These are phyloP conservation scores for Brachyalestes nurse DNA, from an alignment of 2,797 vertebrate genomes.

Conservation along the genomic window DNA sequence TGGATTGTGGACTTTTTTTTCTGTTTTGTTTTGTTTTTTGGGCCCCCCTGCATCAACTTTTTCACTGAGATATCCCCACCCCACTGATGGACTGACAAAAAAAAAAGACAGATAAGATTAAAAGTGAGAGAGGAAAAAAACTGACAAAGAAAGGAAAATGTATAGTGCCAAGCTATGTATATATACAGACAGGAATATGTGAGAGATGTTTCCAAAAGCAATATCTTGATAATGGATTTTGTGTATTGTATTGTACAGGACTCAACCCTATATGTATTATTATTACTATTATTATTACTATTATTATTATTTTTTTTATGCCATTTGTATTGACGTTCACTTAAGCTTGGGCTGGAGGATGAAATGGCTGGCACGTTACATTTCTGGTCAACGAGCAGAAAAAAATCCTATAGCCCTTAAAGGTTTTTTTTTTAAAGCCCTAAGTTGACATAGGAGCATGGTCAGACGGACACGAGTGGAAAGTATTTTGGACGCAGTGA, in stretches of 20 bases:
- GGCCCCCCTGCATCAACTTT: slow-evolving; percentile 64
- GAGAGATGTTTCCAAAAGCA: slow-evolving; percentile 85
- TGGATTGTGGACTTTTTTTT: slow-evolving; percentile 66
- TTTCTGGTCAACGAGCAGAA: slow-evolving; percentile 42
- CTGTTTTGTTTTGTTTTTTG: not conserved
- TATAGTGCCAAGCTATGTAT: slow-evolving; percentile 87
- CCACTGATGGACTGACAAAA: slow-evolving; percentile 67
- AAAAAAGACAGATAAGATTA: slow-evolving; percentile 44
- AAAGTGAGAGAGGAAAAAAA: slow-evolving; percentile 61
- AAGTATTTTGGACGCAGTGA: slow-evolving; percentile 74
- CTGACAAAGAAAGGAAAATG: slow-evolving; percentile 71
- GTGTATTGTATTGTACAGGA: slow-evolving; percentile 86
- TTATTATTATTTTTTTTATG: slow-evolving; percentile 82
- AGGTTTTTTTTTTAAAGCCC: slow-evolving; percentile 69
- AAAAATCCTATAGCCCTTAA: slow-evolving; percentile 73
- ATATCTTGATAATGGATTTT: slow-evolving; percentile 85
- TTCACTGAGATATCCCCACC: slow-evolving; percentile 64
- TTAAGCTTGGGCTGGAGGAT: slow-evolving; percentile 75
- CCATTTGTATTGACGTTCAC: slow-evolving; percentile 81
- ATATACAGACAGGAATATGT: slow-evolving; percentile 78
- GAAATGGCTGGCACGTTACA: slow-evolving; percentile 59
- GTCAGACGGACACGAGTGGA: slow-evolving; percentile 68
- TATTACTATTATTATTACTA: slow-evolving; percentile 75
- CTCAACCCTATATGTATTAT: slow-evolving; percentile 85
- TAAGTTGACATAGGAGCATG: slow-evolving; percentile 75